These are phyloP conservation scores for Oreochromis niloticus DNA, from an alignment of 2,113 vertebrate species.

Conservation along the genomic window DNA sequence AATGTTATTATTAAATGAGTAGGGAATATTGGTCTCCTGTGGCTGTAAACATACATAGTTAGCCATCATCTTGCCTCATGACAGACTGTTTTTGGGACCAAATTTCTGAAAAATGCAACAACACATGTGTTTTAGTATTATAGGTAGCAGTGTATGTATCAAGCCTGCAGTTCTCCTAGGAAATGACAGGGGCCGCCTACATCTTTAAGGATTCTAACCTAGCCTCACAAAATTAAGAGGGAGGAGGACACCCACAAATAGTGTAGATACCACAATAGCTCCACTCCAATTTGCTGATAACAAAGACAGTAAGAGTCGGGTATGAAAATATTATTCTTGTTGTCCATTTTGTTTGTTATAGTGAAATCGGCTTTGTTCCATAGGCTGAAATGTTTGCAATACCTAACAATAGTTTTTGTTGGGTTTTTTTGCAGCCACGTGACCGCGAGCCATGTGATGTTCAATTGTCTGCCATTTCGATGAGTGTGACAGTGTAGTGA, in stretches of 20 bases:
- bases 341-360: background rate
- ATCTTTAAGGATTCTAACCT: background rate
- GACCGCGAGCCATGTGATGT: background rate
- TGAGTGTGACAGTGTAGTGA: background rate
- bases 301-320: background rate
- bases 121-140: background rate
- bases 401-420: background rate
- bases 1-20: background rate
- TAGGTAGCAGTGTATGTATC: background rate
- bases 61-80: background rate
- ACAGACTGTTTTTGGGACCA: background rate
- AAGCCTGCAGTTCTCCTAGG: background rate
- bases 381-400: background rate
- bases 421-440: background rate
- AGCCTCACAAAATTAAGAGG: background rate
- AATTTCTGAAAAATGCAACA: background rate
- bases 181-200: fast-evolving
- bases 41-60: background rate
- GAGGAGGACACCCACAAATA: background rate
- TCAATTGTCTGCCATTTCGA: background rate
- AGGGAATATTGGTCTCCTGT: fast-evolving
- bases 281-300: background rate
- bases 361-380: background rate
- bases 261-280: background rate
- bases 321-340: background rate